Evolutionary conservation across 2,888 invertebrate species (phyloP), one percentile per base, ranked within the genome.

Genomic region (Eupsilia transversa): DNA sequence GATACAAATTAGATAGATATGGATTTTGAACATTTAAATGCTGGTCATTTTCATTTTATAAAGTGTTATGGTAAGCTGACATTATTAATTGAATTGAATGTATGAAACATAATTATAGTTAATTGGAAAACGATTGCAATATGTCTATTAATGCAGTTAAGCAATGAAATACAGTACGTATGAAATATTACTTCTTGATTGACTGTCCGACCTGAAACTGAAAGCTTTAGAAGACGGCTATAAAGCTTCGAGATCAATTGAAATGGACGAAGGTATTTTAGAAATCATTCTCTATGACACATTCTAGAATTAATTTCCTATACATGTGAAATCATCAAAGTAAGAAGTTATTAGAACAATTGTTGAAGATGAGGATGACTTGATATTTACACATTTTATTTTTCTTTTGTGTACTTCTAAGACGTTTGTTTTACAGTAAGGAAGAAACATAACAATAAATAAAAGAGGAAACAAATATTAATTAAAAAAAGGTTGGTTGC

Each of bases 1-100:
- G 71, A 73, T 79, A 83, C 70, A 79, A 72, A 80, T 82, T 68
- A 73, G 30, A 75, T 64, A 63, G 71, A 77, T 77, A 79, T 68
- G 65, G 60, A 67, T 65, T 72, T 72, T n/a, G 27, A 68, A 71
- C 43, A 65, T 57, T 54, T 72, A 66, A 66, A 74, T 70, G 46
- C 12, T n/a, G 43, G 59, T 63, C 3, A 63, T 72, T 76, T 72
- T 33, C 61, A 43, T 60, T 70, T 59, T 30, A 65, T 52, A 12
- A 12, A 59, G 20, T 67, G 63, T 30, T 60, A 33, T n/a, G 12
- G 30, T 30, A 68, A 66, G 17, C 57, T 72, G 41, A 33, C 43
- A 0, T 46, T 56, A 65, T 68, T 64, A 59, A 57, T 60, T 72
- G 30, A 69, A 60, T 20, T 41, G 4, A 54, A 65, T 56, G 23